A percentile compares a stretch with the other conserved stretches of the same genome.
These are phyloP conservation scores for Xylota sylvarum DNA, from an alignment of 2,888 invertebrate genomes.

Conservation along the genomic window DNA sequence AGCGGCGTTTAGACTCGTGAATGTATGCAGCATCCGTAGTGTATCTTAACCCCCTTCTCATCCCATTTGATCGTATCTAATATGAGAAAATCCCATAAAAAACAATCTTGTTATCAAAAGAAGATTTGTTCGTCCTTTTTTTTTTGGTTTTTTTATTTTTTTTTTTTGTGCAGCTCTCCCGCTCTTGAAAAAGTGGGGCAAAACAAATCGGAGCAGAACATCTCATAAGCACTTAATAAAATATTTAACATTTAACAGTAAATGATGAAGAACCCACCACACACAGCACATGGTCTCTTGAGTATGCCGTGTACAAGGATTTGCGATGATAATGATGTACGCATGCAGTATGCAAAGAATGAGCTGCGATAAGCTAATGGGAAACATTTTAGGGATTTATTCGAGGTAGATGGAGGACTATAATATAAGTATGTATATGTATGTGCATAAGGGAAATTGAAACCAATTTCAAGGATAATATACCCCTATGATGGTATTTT, in stretches of 20 bases:
- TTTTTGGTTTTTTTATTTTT: background rate
- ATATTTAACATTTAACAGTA: constrained; percentile 74
- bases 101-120: constrained; percentile 73
- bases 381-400: constrained; percentile 22
- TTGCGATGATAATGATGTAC: constrained; percentile 43
- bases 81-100: constrained; percentile 69
- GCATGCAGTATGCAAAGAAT: constrained; percentile 34
- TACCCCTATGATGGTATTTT: background rate
- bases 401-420: background rate
- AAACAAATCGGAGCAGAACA: constrained; percentile 59
- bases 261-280: constrained; percentile 12
- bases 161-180: background rate
- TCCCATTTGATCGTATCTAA: constrained; percentile 71
- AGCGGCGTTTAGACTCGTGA: constrained; percentile 61
- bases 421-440: background rate
- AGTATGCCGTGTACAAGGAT: constrained; percentile 40
- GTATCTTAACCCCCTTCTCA: constrained; percentile 43
- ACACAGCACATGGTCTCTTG: background rate
- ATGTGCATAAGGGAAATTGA: constrained; percentile 5
- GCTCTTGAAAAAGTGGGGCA: constrained; percentile 61
- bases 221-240: constrained; percentile 78
- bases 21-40: constrained; percentile 31
- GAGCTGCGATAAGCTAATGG: constrained; percentile 45
- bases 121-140: constrained; percentile 39
- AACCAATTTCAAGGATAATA: constrained; percentile 38